phyloP scores from a whole-genome alignment of 2,113 vertebrate genomes.

The Mirounga angustirostris region DNA sequence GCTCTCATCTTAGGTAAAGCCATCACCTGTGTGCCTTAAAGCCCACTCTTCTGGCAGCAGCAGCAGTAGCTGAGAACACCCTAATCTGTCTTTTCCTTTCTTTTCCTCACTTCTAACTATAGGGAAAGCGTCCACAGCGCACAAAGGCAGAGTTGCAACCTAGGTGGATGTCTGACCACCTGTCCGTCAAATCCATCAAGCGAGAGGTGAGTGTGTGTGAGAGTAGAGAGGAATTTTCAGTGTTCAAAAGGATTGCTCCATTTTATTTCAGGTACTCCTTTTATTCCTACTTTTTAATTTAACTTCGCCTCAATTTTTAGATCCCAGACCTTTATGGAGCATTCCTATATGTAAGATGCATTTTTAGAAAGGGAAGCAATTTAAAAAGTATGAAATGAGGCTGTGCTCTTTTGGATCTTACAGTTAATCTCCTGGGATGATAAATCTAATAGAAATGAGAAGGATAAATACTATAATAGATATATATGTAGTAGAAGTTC shows the following conservation, averaged over 20 bases:
- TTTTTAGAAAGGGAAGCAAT: constrained; percentile 13
- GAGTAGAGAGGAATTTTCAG: neutral
- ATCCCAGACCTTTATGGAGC: neutral
- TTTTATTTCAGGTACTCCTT: neutral
- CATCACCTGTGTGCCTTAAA: neutral
- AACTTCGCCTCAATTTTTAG: neutral
- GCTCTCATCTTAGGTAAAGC: neutral
- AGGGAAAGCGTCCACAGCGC: constrained; percentile 94
- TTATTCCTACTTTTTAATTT: neutral
- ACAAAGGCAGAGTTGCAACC: constrained; percentile 90
- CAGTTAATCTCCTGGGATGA: neutral
- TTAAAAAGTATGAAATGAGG: neutral
- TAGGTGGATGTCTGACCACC: constrained; percentile 89
- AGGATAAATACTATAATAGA: neutral
- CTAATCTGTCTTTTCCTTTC: constrained; percentile 84
- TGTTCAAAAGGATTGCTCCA: neutral
- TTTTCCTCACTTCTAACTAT: constrained; percentile 81
- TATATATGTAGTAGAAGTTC: neutral
- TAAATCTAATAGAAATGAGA: neutral
- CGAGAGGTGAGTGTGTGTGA: constrained; percentile 88
- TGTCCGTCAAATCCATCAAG: constrained; percentile 88
- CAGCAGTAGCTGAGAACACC: constrained; percentile 64
- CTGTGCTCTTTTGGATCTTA: neutral
- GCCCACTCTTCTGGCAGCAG: neutral
- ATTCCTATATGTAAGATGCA: neutral